A percentile compares a stretch with the other conserved stretches of the same genome.
These are phyloP conservation scores for Catalaphyllia jardinei DNA, from an alignment of 64 coral and sea anemone species.

Conservation along the genomic window DNA sequence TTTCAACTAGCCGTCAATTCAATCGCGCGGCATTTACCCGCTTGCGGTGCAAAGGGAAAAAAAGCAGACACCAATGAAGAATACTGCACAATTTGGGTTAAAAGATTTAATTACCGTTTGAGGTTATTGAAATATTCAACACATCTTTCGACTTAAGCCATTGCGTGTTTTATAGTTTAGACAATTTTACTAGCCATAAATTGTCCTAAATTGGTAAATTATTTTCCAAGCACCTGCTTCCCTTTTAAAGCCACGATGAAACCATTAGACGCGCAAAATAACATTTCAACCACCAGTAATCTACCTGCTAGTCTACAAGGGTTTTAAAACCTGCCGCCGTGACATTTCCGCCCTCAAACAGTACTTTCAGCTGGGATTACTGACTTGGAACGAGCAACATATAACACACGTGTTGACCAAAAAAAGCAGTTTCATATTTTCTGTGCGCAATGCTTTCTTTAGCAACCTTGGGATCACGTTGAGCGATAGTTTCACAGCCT, in stretches of 20 bases:
- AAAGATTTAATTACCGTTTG: neutral
- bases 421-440: neutral
- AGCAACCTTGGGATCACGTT: neutral
- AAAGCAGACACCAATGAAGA: too few relatives aligned
- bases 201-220: neutral
- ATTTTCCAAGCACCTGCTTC: neutral
- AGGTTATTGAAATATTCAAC: neutral
- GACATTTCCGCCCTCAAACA: neutral
- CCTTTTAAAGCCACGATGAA: neutral
- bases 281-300: slow-evolving; percentile 16
- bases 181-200: neutral
- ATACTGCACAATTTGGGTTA: too few relatives aligned
- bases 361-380: slow-evolving; percentile 14
- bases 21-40: too few relatives aligned
- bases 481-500: neutral
- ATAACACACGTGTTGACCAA: neutral
- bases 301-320: neutral
- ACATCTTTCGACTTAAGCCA: neutral
- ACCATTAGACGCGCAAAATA: neutral
- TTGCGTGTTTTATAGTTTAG: neutral
- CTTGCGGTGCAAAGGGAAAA: too few relatives aligned
- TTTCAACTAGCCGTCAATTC: too few relatives aligned
- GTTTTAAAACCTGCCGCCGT: neutral
- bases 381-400: neutral
- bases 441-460: neutral